Percentiles rank a stretch among this genome's conserved stretches.
Evolutionary conservation across 2,888 invertebrate species (phyloP).

Genomic region (Nycteola revayana): DNA sequence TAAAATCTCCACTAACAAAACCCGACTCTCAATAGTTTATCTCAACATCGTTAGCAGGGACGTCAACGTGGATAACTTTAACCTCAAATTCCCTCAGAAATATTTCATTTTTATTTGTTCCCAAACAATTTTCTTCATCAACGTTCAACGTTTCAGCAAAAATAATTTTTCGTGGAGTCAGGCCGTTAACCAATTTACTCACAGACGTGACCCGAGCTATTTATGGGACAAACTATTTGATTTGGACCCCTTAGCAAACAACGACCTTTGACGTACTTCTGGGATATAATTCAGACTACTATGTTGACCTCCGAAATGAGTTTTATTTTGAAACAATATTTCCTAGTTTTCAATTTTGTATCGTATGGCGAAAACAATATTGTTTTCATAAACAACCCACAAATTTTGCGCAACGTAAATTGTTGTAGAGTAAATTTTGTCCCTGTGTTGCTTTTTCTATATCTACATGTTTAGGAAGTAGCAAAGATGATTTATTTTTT

Average conservation of each 20-base stretch:
- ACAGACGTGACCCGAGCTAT: constrained; percentile 37
- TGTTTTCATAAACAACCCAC: too few species aligned
- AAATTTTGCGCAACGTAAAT: too few species aligned
- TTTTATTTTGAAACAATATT: constrained; percentile 29
- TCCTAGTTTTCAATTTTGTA: constrained; percentile 18
- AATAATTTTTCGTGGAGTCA: constrained; percentile 36
- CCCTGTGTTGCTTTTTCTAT: too few species aligned
- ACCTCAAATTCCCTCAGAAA: constrained; percentile 17
- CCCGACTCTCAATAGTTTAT: constrained; percentile 17
- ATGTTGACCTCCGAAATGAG: constrained; percentile 33
- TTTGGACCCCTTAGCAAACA: constrained; percentile 35
- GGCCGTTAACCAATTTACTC: constrained; percentile 38
- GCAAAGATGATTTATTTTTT: too few species aligned
- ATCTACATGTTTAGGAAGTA: too few species aligned
- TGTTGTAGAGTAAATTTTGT: too few species aligned
- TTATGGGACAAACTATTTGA: constrained; percentile 42
- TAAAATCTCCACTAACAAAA: constrained; percentile 15
- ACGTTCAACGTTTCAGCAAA: constrained; percentile 26
- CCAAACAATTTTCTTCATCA: constrained; percentile 32
- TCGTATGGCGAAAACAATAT: too few species aligned
- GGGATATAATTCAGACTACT: constrained; percentile 30
- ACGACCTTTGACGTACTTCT: constrained; percentile 34
- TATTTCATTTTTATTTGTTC: constrained; percentile 37
- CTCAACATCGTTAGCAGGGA: constrained; percentile 24
- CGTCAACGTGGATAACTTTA: constrained; percentile 23